A percentile compares a stretch with the other conserved stretches of the same genome.
These are phyloP conservation scores for Strigamia transsilvanica DNA, from an alignment of 2,888 invertebrate species.

Conservation along the genomic window DNA sequence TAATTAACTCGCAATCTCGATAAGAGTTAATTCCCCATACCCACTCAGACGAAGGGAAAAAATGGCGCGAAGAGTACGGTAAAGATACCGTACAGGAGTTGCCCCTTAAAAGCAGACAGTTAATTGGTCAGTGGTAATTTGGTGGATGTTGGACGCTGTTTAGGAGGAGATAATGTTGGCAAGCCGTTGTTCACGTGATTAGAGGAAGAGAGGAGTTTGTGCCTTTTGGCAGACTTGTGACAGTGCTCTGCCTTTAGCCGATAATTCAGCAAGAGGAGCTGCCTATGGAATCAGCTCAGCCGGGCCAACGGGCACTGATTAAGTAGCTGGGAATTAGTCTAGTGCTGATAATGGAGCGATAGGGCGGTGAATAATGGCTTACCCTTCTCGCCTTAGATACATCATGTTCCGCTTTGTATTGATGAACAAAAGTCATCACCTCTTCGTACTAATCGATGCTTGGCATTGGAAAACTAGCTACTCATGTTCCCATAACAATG, in stretches of 20 bases:
- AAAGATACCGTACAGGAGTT: neutral
- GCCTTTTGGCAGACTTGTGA: conserved; percentile 12
- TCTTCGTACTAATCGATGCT: neutral
- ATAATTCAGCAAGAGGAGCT: neutral
- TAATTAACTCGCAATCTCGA: neutral
- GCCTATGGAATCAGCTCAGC: conserved; percentile 26
- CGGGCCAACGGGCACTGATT: conserved; percentile 19
- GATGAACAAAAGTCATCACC: conserved; percentile 16
- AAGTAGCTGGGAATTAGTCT: conserved; percentile 31
- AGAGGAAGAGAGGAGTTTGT: conserved; percentile 8
- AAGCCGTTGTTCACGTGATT: conserved; percentile 39
- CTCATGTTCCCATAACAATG: too few relatives aligned
- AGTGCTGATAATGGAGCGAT: conserved; percentile 12
- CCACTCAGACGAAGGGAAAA: neutral
- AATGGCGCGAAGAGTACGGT: neutral
- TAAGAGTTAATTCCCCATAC: neutral
- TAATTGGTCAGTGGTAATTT: conserved; percentile 43
- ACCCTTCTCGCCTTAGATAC: neutral
- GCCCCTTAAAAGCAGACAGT: conserved; percentile 11
- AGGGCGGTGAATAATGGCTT: conserved; percentile 20
- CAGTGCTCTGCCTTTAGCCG: conserved; percentile 5
- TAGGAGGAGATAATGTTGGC: conserved; percentile 27
- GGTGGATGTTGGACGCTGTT: conserved; percentile 28
- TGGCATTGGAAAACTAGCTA: neutral
- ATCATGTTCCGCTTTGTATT: conserved; percentile 8